These are phyloP conservation scores for Ariopsis seemanni DNA, from an alignment of 2,113 vertebrate genomes.

Conservation along the genomic window DNA sequence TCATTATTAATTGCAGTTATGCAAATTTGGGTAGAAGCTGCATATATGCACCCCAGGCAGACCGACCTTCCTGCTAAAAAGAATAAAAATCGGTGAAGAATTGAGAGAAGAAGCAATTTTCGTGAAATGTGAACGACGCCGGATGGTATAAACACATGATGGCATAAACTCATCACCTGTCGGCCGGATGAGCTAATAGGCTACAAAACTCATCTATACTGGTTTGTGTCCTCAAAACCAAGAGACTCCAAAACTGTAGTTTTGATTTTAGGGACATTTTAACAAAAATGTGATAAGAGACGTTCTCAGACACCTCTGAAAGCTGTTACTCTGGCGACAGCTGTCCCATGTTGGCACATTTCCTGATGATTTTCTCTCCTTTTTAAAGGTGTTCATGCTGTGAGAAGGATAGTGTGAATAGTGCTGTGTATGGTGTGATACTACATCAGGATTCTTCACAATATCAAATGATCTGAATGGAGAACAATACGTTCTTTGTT, in stretches of 20 bases:
- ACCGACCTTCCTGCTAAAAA: too few relatives aligned
- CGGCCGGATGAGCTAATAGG: too few relatives aligned
- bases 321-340: slow-evolving; percentile 42
- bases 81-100: too few relatives aligned
- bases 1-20: too few relatives aligned
- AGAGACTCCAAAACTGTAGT: neutral
- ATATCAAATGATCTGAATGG: neutral
- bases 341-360: slow-evolving; percentile 21
- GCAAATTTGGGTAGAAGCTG: too few relatives aligned
- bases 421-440: neutral
- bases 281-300: slow-evolving; percentile 2
- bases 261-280: neutral
- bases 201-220: neutral
- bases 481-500: neutral
- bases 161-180: too few relatives aligned
- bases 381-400: slow-evolving; percentile 40
- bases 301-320: slow-evolving; percentile 33
- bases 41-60: too few relatives aligned
- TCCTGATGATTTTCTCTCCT: slow-evolving; percentile 32
- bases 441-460: slow-evolving; percentile 28
- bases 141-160: too few relatives aligned
- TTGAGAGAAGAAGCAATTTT: too few relatives aligned
- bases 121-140: too few relatives aligned
- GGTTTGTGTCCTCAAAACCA: neutral
- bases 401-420: slow-evolving; percentile 11